Base-by-base conservation (phyloP, 2,113 vertebrate genomes). In the Larimichthys polyactis region DNA sequence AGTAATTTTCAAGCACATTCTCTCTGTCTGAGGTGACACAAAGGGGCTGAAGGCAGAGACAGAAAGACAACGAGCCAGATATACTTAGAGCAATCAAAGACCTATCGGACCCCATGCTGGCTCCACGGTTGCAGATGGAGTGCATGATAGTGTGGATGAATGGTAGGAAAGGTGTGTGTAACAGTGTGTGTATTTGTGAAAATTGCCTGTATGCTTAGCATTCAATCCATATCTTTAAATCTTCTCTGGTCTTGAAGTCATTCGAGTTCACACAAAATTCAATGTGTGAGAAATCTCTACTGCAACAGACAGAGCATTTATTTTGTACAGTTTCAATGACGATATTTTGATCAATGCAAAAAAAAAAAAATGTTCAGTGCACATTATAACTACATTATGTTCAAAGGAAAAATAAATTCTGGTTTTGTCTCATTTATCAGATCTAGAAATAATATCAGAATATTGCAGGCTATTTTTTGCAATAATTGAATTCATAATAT, bases 71-170 rank as follows among this genome's bases (percentile, higher is more conserved):
- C 46, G 57, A 72, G 68, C 6, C 48, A 75, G 63, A 77, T 70
- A 70, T 54, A 79, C 63, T 79, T 52, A 27, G 69, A 77, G 76
- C 75, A 83, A 83, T 86, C 60, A 75, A 83, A 86, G 59, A 71
- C 69, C 75, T 78, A 68, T 80, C 55, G 72, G 76, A 75, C 48
- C 74, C 62, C 79, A 63, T 81, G 80, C 74, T 79, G 63, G 10
- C 46, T 43, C 17, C 60, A 69, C 32, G 43, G 74, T 66, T 58
- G 55, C 48, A 75, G 75, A 24, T 43, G 27, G 36, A 79, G 44
- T 60, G 55, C 62, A 70, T 62, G 68, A 14, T 5, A 58, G 52
- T 66, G 54, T 15, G 1, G 40, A 15, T 80, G 68, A 77, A 58
- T 49, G 44, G 20, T 65, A 16, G 36, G n/a, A 54, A 8, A 29